Conservation (phyloP, 2,113 vertebrate species). For the Channa argus region DNA sequence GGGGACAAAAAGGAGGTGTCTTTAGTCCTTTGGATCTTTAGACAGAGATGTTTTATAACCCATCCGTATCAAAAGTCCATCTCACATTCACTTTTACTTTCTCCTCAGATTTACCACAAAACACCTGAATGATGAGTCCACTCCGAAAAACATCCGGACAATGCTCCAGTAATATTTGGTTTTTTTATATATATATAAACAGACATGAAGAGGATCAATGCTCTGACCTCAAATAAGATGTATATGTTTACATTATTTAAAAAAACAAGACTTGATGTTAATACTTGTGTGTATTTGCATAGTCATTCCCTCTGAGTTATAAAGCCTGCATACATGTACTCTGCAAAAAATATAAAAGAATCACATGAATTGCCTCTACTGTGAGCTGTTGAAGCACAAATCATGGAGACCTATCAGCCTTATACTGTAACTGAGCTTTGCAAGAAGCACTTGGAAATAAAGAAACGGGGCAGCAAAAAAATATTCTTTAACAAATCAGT, state of each 20-base stretch:
- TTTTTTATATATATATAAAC: slow-evolving; percentile 51
- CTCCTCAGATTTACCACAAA: slow-evolving; percentile 95
- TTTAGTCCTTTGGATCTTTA: no score
- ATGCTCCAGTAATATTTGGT: slow-evolving; percentile 94
- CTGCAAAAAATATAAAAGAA: slow-evolving; percentile 72
- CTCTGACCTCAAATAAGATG: slow-evolving; percentile 96
- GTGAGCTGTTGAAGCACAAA: slow-evolving; percentile 74
- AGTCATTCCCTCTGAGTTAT: slow-evolving; percentile 83
- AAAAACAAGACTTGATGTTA: slow-evolving; percentile 88
- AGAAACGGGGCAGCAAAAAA: slow-evolving; percentile 19
- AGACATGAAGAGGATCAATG: slow-evolving; percentile 88
- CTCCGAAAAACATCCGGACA: slow-evolving; percentile 96
- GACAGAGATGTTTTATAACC: background rate
- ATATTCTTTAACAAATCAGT: slow-evolving; percentile 5
- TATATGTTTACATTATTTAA: slow-evolving; percentile 99
- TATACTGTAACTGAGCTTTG: slow-evolving; percentile 68
- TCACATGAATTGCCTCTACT: slow-evolving; percentile 75
- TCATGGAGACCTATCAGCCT: slow-evolving; percentile 83
- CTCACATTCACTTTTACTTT: background rate
- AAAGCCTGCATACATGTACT: slow-evolving; percentile 81
- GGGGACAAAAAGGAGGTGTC: no score
- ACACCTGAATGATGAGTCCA: slow-evolving; percentile 98
- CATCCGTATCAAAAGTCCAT: background rate
- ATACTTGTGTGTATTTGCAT: slow-evolving; percentile 88
- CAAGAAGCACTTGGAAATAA: slow-evolving; percentile 39